Evolutionary conservation across 2,797 vertebrate species (phyloP).

Genomic region (Xiphophorus birchmanni): DNA sequence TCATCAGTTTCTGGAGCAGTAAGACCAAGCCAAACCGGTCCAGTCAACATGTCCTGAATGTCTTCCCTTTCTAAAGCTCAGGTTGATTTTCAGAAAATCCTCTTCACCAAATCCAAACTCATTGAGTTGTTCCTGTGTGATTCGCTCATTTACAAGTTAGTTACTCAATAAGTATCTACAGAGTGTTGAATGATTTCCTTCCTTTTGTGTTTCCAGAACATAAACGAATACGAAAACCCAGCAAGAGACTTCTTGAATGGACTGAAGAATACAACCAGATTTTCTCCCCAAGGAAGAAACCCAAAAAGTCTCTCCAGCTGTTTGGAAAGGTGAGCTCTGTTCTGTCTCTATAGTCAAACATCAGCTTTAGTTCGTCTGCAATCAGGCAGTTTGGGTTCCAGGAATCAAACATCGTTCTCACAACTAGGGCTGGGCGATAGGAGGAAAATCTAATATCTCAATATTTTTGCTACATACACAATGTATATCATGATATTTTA

Average conservation of each 20-base stretch:
- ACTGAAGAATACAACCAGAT: constrained; percentile 94
- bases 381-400: not conserved
- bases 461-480: too few species aligned
- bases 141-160: not conserved
- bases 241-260: constrained; percentile 95
- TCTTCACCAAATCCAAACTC: not conserved
- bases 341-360: constrained; percentile 15
- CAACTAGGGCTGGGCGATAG: too few species aligned
- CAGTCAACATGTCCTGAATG: not conserved
- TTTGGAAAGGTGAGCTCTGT: constrained; percentile 67
- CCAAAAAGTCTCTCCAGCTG: constrained; percentile 85
- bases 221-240: constrained; percentile 95
- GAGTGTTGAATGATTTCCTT: not conserved
- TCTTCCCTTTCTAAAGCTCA: not conserved
- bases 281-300: constrained; percentile 92
- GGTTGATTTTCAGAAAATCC: not conserved
- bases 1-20: not conserved
- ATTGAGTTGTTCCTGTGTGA: not conserved
- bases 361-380: not conserved
- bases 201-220: constrained; percentile 66
- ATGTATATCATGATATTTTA: too few species aligned
- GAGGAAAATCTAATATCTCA: too few species aligned
- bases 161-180: not conserved
- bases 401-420: not conserved
- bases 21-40: not conserved